Base-by-base conservation (phyloP, 1,140 invertebrate species). In the Lysiphlebus fabarum region DNA sequence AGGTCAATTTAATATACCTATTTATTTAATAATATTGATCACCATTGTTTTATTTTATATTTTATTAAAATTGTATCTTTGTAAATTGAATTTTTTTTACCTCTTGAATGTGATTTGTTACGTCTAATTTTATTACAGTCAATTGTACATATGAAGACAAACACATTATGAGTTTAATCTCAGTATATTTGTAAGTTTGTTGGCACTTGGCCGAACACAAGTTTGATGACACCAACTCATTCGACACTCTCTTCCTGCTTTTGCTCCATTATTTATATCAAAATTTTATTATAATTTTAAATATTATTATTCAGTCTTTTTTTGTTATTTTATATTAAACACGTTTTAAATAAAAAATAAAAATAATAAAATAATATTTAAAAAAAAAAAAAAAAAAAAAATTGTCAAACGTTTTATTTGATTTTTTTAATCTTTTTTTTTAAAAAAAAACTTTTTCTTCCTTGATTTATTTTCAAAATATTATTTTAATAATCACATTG, bases 101-200 rank as follows among this genome's bases (percentile, higher is more conserved):
- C 58, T 55, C 64, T 71, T 44, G 65, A 61, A 53, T 65, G 66
- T 48, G 57, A 50, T 55, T 65, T 72, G 58, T 69, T 63, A 62
- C 67, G 68, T 74, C 72, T 71, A 73, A 74, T 74, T 73, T 72
- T 26, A 26, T 26, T 73, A 68, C 62, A 68, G 68, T 71, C 68
- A 71, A 72, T 70, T 58, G 62, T 65, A 65, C 63, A 69, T n/a
- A n/a, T 65, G 69, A 67, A 68, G 68, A 67, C 68, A 67, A 72
- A 69, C 69, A 71, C 71, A 72, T 74, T 67, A 65, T 73, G 68
- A 65, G 61, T 58, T 60, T 12, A 51, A 34, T 7, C 10, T 37
- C 49, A 44, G 60, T 57, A 59, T 62, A 58, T 51, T 62, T 60
- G 37, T 60, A 63, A 74, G 70, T 66, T 74, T 74, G 67, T 74